These are phyloP conservation scores for Megalopta genalis DNA, from an alignment of 1,140 invertebrate species.

Conservation along the genomic window DNA sequence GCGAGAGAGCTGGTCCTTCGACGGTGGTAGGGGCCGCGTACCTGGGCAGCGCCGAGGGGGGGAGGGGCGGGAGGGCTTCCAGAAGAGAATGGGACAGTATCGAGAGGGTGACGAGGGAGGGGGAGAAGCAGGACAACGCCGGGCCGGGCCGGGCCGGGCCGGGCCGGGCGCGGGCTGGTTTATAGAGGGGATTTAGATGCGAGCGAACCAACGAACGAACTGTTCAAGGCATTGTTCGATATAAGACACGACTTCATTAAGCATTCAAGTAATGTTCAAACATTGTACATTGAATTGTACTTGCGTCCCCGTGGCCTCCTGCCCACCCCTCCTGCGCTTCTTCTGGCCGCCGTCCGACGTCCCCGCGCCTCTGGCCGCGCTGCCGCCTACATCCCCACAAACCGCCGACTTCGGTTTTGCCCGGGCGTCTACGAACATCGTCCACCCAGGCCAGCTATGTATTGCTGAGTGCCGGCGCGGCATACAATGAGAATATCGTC, in stretches of 20 bases:
- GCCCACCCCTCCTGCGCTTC: not conserved
- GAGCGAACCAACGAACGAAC: conserved; percentile 65
- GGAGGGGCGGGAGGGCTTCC: conserved; percentile 17
- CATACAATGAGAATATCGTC: conserved; percentile 74
- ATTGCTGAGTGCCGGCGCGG: conserved; percentile 45
- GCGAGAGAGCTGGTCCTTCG: conserved; percentile 33
- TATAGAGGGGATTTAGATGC: conserved; percentile 66
- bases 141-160: not conserved
- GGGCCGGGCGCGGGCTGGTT: conserved; percentile 44
- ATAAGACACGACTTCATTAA: conserved; percentile 78
- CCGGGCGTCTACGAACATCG: conserved; percentile 50
- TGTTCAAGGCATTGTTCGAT: conserved; percentile 76
- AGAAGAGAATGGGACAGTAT: conserved; percentile 52
- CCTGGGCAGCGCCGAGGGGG: not conserved
- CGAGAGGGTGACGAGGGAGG: conserved; percentile 47
- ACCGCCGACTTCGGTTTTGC: conserved; percentile 42
- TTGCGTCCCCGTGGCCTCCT: conserved; percentile 48
- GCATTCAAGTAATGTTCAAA: conserved; percentile 78
- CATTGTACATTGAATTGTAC: conserved; percentile 72
- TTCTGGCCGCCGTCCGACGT: conserved; percentile 25
- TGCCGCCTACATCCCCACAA: not conserved
- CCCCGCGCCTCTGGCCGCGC: not conserved
- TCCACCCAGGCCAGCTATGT: conserved; percentile 38
- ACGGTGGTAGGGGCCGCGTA: not conserved
- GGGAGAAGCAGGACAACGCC: conserved; percentile 37